Evolutionary conservation across 35 echinoderm and acorn worm genomes (phyloP).

Genomic region (Acanthaster planci): DNA sequence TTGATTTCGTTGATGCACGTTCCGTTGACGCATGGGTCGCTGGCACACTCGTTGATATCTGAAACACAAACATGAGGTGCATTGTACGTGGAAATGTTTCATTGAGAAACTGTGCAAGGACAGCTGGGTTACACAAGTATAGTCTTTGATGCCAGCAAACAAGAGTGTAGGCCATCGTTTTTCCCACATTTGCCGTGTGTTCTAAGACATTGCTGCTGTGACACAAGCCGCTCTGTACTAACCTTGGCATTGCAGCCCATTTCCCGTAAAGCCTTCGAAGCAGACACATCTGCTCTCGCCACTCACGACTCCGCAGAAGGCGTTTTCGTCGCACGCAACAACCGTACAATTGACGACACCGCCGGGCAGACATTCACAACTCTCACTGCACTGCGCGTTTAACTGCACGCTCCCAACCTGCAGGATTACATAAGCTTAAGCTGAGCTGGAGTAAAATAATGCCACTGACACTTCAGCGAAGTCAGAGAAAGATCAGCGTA

Average conservation of each 20-base stretch:
- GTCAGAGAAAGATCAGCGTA: no score
- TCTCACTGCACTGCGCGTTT: constrained; percentile 49
- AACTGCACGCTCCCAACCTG: constrained; percentile 46
- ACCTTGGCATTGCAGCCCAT: constrained; percentile 73
- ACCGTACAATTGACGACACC: constrained; percentile 59
- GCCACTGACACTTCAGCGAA: no score
- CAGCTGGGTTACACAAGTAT: neutral
- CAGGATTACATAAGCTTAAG: neutral
- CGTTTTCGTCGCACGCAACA: constrained; percentile 70
- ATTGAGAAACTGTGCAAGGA: neutral
- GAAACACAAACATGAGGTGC: no score
- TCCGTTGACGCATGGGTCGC: constrained; percentile 69
- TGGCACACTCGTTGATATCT: constrained; percentile 89
- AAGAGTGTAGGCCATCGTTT: no score
- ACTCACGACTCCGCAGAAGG: constrained; percentile 50
- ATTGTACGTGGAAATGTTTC: no score
- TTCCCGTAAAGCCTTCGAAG: constrained; percentile 61
- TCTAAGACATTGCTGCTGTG: no score
- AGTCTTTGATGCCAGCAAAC: no score
- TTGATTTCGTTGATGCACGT: constrained; percentile 57
- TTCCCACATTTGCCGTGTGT: no score
- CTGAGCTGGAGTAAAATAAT: no score
- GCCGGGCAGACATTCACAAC: constrained; percentile 69
- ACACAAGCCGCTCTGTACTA: no score
- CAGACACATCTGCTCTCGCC: constrained; percentile 66